A percentile compares a stretch with the other conserved stretches of the same genome.
Evolutionary conservation across 2,888 invertebrate species (phyloP).

Genomic region (Holacanthella duospinosa): DNA sequence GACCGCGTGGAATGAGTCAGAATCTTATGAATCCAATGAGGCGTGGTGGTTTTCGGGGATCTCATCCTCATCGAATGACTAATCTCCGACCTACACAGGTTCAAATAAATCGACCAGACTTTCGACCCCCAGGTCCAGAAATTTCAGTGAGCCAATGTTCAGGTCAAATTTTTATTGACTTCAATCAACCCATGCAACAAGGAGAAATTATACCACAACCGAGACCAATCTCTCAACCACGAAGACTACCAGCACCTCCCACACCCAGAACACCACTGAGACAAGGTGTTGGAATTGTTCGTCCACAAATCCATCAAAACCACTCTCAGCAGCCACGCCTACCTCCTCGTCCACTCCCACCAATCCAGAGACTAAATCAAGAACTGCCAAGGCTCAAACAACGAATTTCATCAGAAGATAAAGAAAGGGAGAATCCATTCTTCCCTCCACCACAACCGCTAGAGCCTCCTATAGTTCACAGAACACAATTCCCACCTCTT

Average conservation of each 20-base stretch:
- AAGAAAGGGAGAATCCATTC: constrained; percentile 5
- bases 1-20: constrained; percentile 1
- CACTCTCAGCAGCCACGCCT: constrained; percentile 10
- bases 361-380: background rate
- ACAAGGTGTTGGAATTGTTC: constrained; percentile 6
- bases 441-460: background rate
- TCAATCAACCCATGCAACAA: background rate
- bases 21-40: background rate
- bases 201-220: background rate
- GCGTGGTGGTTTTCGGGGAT: background rate
- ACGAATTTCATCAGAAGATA: constrained; percentile 8
- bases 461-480: too few species aligned
- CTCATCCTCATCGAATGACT: background rate
- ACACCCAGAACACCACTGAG: background rate
- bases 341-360: background rate
- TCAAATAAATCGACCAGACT: background rate
- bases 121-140: background rate
- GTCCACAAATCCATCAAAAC: constrained; percentile 11
- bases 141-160: background rate
- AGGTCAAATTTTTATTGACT: background rate
- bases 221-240: constrained; percentile 7
- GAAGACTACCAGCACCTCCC: background rate
- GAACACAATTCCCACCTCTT: too few species aligned
- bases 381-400: background rate
- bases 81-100: too few species aligned